Evolutionary conservation across 2,797 vertebrate species (phyloP).

Genomic region (Perodicticus potto): DNA sequence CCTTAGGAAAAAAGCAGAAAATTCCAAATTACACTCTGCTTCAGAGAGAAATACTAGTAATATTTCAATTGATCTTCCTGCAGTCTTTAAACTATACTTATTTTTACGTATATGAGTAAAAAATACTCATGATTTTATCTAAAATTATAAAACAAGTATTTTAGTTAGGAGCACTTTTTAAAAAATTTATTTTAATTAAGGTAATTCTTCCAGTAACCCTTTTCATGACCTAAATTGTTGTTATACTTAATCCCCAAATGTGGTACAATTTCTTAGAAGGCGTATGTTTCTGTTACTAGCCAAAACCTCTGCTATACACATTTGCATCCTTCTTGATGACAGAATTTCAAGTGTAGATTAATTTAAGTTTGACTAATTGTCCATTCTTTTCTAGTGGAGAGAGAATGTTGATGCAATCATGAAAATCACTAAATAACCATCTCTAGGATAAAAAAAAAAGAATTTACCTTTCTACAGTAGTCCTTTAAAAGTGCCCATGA

Average conservation of each 20-base stretch:
- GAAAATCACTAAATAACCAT: not conserved
- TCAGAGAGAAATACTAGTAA: not conserved
- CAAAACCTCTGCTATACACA: not conserved
- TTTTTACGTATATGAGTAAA: slow-evolving; percentile 39
- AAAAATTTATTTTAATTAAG: slow-evolving; percentile 12
- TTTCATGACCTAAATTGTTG: not conserved
- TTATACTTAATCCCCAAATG: not conserved
- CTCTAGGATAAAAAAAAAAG: not conserved
- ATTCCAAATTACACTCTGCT: not conserved
- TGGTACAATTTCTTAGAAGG: not conserved
- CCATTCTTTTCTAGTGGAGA: slow-evolving; percentile 14
- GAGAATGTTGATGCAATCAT: not conserved
- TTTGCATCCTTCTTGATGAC: not conserved
- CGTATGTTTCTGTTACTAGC: not conserved
- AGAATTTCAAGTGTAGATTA: slow-evolving; percentile 63
- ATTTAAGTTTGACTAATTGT: slow-evolving; percentile 55
- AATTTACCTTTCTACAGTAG: not conserved
- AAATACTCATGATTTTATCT: slow-evolving; percentile 19
- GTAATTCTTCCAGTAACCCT: not conserved
- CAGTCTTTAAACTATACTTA: not conserved
- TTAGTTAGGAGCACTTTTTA: not conserved
- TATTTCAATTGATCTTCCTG: not conserved
- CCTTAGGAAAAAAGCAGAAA: not conserved
- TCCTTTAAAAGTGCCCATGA: not conserved
- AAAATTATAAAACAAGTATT: slow-evolving; percentile 19